phyloP scores from a whole-genome alignment of 2,113 vertebrate genomes.

The Cyrtonyx montezumae region DNA sequence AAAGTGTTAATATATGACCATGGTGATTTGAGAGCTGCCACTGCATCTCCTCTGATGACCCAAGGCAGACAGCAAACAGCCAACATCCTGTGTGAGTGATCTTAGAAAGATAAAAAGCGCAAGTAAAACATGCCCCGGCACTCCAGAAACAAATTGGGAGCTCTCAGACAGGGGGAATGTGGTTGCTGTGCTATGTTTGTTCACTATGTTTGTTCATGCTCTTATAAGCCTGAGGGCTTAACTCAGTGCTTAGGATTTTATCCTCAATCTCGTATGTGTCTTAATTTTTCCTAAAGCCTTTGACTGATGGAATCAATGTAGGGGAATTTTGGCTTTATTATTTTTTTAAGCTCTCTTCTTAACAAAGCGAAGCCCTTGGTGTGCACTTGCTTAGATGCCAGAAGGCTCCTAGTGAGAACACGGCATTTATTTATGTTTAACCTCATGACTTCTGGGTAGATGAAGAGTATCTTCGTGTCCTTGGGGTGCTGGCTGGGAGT shows the following conservation, averaged over 20 bases:
- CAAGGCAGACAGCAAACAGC: not conserved
- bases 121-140: not conserved
- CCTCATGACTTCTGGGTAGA: not conserved
- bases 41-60: not conserved
- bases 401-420: not conserved
- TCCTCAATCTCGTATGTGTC: not conserved
- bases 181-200: not conserved
- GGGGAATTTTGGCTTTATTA: not conserved
- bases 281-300: constrained; percentile 11
- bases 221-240: not conserved
- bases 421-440: not conserved
- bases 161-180: not conserved
- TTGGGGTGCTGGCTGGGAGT: not conserved
- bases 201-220: not conserved
- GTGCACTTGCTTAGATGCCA: not conserved
- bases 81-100: not conserved
- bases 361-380: not conserved
- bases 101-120: not conserved
- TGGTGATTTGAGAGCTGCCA: not conserved
- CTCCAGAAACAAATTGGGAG: not conserved
- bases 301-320: not conserved
- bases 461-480: not conserved
- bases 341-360: constrained; percentile 8
- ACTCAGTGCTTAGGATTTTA: not conserved
- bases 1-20: not conserved